Percentiles rank a stretch among this genome's conserved stretches.
Conservation (phyloP, 2,113 vertebrate genomes). For the Azemiops feae region DNA sequence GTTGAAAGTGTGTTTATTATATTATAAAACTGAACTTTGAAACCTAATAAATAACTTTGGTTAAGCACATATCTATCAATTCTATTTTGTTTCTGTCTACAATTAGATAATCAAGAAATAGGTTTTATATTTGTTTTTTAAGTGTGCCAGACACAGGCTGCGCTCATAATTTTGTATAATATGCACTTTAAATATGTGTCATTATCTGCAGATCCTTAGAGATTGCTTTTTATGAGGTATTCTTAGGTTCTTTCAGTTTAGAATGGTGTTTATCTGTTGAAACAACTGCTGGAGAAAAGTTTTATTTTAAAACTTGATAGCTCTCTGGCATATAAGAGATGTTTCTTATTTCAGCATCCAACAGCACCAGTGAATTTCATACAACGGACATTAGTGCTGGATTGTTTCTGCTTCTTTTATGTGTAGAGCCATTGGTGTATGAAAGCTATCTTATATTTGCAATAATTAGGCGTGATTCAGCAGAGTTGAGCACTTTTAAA, state of each 20-base stretch:
- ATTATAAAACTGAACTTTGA: background rate
- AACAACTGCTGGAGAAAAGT: background rate
- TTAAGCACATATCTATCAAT: background rate
- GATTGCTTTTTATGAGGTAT: background rate
- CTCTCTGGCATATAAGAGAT: background rate
- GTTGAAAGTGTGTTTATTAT: background rate
- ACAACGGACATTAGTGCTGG: background rate
- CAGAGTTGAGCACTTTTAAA: background rate
- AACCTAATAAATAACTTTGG: background rate
- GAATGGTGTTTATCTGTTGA: slow-evolving; percentile 7
- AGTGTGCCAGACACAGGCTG: background rate
- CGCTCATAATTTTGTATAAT: background rate
- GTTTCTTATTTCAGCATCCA: slow-evolving; percentile 19
- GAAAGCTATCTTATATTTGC: background rate
- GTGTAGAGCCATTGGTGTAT: background rate
- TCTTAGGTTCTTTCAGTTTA: background rate
- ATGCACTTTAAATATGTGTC: background rate
- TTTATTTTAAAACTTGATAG: slow-evolving; percentile 9
- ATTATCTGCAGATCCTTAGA: background rate
- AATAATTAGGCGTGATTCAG: background rate
- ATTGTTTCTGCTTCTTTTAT: background rate
- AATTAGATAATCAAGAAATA: background rate
- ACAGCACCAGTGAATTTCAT: background rate
- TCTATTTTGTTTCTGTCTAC: background rate
- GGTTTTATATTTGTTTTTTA: background rate